Evolutionary conservation across 1,140 invertebrate species (phyloP), one percentile per base, ranked within the genome.

Genomic region (Phenacoccus solenopsis): DNA sequence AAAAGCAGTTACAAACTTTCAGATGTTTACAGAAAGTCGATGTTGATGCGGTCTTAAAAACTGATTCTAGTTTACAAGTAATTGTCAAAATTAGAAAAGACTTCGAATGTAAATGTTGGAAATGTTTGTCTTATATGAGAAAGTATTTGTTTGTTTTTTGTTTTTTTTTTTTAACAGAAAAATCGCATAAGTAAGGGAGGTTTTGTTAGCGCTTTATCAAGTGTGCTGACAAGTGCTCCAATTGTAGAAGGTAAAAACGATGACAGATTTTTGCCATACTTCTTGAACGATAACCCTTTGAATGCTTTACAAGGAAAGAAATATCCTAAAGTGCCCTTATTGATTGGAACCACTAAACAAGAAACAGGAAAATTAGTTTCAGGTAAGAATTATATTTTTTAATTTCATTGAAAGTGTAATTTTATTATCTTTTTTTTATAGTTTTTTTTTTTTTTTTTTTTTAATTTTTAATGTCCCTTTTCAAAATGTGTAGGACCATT

Each of bases 341-440:
- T 90, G 0, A 88, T 84, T 0, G 88, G 88, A 1, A 85, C 88
- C 1, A 84, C 84, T 1, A 86, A 85, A 27, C 84, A 88, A 49
- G 88, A 90, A 78, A 88, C 87, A 0, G 83, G 84, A 21, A 77
- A 78, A 21, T 84, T 84, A 25, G 79, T 86, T 24, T 79, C 82
- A 72, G 84, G 85, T 79, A 80, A n/a, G 30, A 5, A 32, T 32
- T 13, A 13, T 32, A 32, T n/a, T n/a, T n/a, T n/a, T n/a, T n/a
- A n/a, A n/a, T n/a, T 32, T 32, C 13, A 7, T 7, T 32, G 5
- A 32, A n/a, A n/a, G n/a, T n/a, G n/a, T n/a, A n/a, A n/a, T n/a
- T n/a, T n/a, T n/a, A n/a, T n/a, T n/a, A n/a, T n/a, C n/a, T n/a
- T 32, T 32, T 32, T 32, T 7, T 32, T 32, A 32, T n/a, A n/a